Conservation (phyloP, 2,113 vertebrate species). For the Tragelaphus buxtoni region DNA sequence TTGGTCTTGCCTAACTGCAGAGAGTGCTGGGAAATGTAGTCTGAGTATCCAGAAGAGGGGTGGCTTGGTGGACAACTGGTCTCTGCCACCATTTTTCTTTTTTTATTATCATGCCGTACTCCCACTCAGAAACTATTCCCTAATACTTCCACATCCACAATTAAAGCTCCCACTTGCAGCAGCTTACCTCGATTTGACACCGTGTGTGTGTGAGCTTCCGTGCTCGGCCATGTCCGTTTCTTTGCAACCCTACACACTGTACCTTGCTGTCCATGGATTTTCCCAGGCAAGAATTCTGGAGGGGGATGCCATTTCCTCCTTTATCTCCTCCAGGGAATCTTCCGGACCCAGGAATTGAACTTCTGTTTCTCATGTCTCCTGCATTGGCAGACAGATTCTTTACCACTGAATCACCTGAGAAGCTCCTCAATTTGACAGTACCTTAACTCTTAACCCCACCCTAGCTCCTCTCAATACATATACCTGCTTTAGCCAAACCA, state of each 20-base stretch:
- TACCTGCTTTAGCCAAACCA: neutral
- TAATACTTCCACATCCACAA: neutral
- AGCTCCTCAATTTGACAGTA: neutral
- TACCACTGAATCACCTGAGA: neutral
- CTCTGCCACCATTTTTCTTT: neutral
- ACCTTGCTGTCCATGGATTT: neutral
- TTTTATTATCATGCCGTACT: neutral
- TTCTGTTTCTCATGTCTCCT: neutral
- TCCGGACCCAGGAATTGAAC: neutral
- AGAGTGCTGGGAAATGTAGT: slow-evolving; percentile 1
- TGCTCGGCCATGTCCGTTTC: neutral
- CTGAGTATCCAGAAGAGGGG: neutral
- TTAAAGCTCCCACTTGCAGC: neutral
- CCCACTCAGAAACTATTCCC: neutral
- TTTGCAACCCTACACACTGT: accelerated
- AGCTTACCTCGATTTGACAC: neutral
- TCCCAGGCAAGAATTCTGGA: neutral
- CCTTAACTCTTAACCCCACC: neutral
- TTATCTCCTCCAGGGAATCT: neutral
- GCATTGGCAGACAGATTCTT: neutral
- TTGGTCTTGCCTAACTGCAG: neutral
- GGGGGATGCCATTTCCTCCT: neutral
- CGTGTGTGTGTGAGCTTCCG: accelerated
- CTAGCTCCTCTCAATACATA: neutral
- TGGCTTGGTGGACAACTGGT: neutral